Evolutionary conservation across 2,113 vertebrate species (phyloP).

Genomic region (Notothenia rossii): DNA sequence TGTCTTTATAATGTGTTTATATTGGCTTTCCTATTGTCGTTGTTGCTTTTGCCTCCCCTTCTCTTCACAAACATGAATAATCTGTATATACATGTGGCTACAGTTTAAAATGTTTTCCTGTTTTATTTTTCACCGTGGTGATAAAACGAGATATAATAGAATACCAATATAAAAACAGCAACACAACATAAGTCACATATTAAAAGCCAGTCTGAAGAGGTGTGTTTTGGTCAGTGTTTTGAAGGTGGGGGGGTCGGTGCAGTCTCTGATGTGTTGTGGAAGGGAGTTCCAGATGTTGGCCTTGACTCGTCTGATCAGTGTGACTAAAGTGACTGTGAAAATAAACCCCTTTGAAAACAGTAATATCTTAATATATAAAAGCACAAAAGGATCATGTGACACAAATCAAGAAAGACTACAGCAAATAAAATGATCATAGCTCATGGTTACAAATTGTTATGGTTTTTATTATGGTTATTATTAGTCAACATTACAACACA

Average conservation of each 20-base stretch:
- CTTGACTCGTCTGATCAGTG: not conserved
- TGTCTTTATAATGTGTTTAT: not conserved
- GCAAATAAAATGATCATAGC: not conserved
- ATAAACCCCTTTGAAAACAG: not conserved
- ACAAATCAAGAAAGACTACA: not conserved
- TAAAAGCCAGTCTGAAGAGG: no score
- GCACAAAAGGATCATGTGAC: not conserved
- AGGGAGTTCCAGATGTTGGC: not conserved
- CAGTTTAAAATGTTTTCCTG: not conserved
- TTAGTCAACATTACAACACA: conserved; percentile 15
- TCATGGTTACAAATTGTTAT: conserved; percentile 4
- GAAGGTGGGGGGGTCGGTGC: no score
- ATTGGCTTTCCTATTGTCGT: not conserved
- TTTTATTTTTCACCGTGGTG: not conserved
- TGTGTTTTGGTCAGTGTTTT: no score
- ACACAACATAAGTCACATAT: no score
- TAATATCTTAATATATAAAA: not conserved
- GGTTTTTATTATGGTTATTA: not conserved
- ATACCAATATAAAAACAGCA: no score
- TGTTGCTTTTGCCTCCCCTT: not conserved
- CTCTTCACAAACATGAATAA: not conserved
- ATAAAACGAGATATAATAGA: no score
- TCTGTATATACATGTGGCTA: not conserved
- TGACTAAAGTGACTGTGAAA: not conserved
- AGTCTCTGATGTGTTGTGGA: no score